phyloP scores from a whole-genome alignment of 2,888 invertebrate species.

The Scaeva pyrastri region DNA sequence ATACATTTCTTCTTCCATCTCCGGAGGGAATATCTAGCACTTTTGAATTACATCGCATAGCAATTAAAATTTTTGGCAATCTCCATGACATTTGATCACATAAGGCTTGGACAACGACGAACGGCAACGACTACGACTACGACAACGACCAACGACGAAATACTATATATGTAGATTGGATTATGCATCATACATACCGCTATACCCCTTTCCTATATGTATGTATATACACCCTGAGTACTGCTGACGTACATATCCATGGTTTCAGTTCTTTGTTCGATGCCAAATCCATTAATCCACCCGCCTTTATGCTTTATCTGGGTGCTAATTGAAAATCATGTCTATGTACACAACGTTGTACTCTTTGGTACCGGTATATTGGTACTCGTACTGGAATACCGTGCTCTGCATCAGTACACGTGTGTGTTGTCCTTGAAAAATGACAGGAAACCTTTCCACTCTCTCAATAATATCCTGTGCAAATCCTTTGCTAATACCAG shows the following conservation, averaged over 20 bases:
- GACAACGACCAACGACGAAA: too few relatives aligned
- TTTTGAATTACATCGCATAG: conserved; percentile 63
- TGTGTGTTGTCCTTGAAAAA: conserved; percentile 64
- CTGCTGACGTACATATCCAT: conserved; percentile 24
- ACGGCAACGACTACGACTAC: too few relatives aligned
- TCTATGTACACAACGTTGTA: conserved; percentile 17
- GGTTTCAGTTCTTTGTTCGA: conserved; percentile 57
- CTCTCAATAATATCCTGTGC: conserved; percentile 46
- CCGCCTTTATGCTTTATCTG: conserved; percentile 64
- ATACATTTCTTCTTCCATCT: conserved; percentile 5
- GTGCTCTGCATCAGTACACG: not conserved
- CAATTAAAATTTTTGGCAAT: conserved; percentile 59
- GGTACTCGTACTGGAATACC: too few relatives aligned
- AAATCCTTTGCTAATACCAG: conserved; percentile 70
- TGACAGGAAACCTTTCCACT: conserved; percentile 18
- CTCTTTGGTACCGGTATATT: too few relatives aligned
- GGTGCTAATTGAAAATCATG: conserved; percentile 75
- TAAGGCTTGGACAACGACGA: conserved; percentile 4
- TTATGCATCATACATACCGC: conserved; percentile 31
- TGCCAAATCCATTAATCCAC: conserved; percentile 71
- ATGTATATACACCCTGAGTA: not conserved
- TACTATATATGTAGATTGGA: conserved; percentile 20
- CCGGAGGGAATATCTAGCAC: conserved; percentile 54
- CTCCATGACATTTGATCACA: conserved; percentile 63
- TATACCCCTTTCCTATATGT: too few relatives aligned